These are phyloP conservation scores for Hypocryptadius cinnamomeus DNA, from an alignment of 2,113 vertebrate species.

Conservation along the genomic window DNA sequence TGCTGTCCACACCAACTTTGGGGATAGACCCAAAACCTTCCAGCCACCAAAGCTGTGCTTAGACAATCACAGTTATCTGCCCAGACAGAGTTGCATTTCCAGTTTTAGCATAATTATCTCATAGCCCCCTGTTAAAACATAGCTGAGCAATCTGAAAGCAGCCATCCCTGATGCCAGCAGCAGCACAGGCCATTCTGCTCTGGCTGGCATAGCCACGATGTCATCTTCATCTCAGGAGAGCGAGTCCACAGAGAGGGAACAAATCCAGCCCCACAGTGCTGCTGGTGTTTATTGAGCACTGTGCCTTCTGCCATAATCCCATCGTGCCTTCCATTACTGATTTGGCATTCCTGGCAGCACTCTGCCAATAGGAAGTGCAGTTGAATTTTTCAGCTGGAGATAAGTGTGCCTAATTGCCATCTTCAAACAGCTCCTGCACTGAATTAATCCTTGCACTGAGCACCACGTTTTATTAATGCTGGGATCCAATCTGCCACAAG, in stretches of 20 bases:
- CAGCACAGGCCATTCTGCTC: not conserved
- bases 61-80: not conserved
- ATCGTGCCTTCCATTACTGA: not conserved
- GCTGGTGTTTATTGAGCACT: not conserved
- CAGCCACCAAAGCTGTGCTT: not conserved
- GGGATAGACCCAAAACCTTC: not conserved
- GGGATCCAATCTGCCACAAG: conserved; percentile 6
- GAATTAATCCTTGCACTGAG: conserved; percentile 49
- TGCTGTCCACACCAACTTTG: not conserved
- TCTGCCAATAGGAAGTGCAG: conserved; percentile 23
- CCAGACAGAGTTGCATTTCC: not conserved
- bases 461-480: conserved; percentile 32
- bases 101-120: not conserved
- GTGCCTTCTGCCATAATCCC: not conserved
- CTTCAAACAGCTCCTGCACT: conserved; percentile 38
- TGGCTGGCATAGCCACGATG: not conserved
- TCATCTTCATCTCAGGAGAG: not conserved
- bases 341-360: conserved; percentile 23
- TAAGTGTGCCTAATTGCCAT: conserved; percentile 40
- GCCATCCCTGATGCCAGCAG: not conserved
- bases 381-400: conserved; percentile 21
- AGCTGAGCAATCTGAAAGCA: not conserved
- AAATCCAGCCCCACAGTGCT: not conserved
- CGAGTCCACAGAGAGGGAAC: not conserved
- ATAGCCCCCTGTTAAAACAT: not conserved